Evolutionary conservation across 2,888 invertebrate species (phyloP).

Genomic region (Lithosia quadra): DNA sequence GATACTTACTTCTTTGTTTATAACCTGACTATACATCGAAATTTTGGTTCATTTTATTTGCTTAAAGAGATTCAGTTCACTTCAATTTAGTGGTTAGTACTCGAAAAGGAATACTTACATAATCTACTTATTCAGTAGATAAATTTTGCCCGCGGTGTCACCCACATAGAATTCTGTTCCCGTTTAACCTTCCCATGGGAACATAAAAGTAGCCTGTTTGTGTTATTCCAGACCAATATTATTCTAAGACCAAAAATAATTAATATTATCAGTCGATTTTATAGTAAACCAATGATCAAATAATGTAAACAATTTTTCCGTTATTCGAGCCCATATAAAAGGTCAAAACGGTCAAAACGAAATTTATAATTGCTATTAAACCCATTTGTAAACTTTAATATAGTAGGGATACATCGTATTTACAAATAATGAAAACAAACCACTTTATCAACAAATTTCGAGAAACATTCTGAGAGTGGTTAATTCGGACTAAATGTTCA

Average conservation of each 20-base stretch:
- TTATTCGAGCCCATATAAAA: background rate
- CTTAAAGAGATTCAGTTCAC: background rate
- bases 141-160: too few relatives aligned
- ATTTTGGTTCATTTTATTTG: background rate
- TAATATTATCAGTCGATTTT: background rate
- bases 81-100: background rate
- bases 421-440: background rate
- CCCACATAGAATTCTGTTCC: too few relatives aligned
- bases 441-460: background rate
- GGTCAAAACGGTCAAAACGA: constrained; percentile 2
- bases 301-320: background rate
- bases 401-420: background rate
- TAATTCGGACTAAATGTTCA: constrained; percentile 37
- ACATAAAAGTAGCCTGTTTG: too few relatives aligned
- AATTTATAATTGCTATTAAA: constrained; percentile 5
- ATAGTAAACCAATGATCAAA: background rate
- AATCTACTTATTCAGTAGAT: too few relatives aligned
- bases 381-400: background rate
- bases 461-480: constrained; percentile 39
- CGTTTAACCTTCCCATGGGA: too few relatives aligned
- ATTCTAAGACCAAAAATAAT: too few relatives aligned
- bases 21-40: background rate
- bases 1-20: background rate
- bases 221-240: too few relatives aligned
- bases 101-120: background rate